phyloP scores from a whole-genome alignment of 1,140 invertebrate genomes.

The Heliothis virescens region DNA sequence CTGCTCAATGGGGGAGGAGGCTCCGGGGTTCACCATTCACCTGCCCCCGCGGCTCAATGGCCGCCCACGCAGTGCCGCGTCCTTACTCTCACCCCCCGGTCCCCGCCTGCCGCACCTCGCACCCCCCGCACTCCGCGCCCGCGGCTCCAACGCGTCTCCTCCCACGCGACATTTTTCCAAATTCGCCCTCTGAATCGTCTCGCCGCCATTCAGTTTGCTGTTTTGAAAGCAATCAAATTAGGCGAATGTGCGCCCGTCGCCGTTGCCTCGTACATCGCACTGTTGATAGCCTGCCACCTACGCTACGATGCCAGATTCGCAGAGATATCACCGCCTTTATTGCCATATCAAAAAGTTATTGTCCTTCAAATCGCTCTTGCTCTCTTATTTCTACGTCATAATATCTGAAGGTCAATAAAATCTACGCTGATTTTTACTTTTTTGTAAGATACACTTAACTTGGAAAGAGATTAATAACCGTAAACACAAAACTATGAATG shows the following conservation, averaged over 20 bases:
- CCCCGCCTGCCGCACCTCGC: constrained; percentile 46
- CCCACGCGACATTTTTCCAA: constrained; percentile 77
- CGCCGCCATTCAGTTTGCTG: constrained; percentile 74
- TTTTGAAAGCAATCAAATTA: constrained; percentile 76
- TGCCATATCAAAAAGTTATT: constrained; percentile 28
- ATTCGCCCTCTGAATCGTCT: constrained; percentile 75
- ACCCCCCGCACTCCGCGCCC: constrained; percentile 50
- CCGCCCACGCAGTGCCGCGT: constrained; percentile 72
- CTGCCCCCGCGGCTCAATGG: constrained; percentile 82
- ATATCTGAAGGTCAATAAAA: constrained; percentile 20
- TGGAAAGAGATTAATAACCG: not conserved
- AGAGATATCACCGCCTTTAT: not conserved
- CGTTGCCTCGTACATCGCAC: constrained; percentile 23
- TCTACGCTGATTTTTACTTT: not conserved
- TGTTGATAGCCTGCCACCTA: constrained; percentile 36
- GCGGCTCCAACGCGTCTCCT: constrained; percentile 73
- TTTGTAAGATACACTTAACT: not conserved
- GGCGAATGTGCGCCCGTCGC: constrained; percentile 48
- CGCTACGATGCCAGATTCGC: constrained; percentile 29
- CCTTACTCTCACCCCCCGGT: constrained; percentile 62
- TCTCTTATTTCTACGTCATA: constrained; percentile 8
- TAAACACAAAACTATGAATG: not conserved
- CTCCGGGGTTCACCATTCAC: constrained; percentile 74
- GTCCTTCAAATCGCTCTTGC: constrained; percentile 16
- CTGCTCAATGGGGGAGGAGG: constrained; percentile 71